These are phyloP conservation scores for Anticlea derivata DNA, from an alignment of 2,888 invertebrate genomes.

Conservation along the genomic window DNA sequence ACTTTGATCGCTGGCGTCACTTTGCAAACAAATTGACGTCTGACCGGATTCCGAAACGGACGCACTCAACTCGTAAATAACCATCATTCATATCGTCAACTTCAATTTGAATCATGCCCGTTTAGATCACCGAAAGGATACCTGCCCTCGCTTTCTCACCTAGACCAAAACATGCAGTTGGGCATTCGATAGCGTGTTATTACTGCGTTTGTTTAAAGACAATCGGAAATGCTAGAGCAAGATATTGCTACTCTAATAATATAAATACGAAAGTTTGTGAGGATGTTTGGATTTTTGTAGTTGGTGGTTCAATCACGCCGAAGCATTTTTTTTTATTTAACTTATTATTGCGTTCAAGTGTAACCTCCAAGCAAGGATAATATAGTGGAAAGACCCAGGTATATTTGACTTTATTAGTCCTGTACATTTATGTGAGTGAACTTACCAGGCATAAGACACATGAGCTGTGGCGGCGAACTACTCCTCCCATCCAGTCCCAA, in stretches of 20 bases:
- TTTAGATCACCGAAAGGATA: conserved; percentile 14
- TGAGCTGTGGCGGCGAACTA: conserved; percentile 84
- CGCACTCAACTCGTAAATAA: conserved; percentile 32
- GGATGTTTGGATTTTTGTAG: too few relatives aligned
- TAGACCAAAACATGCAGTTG: too few relatives aligned
- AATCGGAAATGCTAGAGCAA: too few relatives aligned
- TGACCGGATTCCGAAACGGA: conserved; percentile 33
- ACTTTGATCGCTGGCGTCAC: conserved; percentile 24
- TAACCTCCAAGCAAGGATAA: too few relatives aligned
- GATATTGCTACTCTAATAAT: too few relatives aligned
- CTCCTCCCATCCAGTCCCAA: conserved; percentile 80
- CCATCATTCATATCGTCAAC: conserved; percentile 25
- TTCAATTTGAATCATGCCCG: conserved; percentile 20
- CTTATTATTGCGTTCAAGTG: too few relatives aligned
- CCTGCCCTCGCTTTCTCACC: background rate
- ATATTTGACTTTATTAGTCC: background rate
- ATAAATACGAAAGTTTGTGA: too few relatives aligned
- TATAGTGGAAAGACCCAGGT: too few relatives aligned
- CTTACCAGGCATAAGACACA: conserved; percentile 84
- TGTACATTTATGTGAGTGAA: conserved; percentile 5
- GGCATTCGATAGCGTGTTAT: too few relatives aligned
- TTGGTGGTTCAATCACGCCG: too few relatives aligned
- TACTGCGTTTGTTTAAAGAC: too few relatives aligned
- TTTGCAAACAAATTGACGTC: conserved; percentile 27
- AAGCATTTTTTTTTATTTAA: too few relatives aligned